Evolutionary conservation across 2,113 vertebrate species (phyloP).

Genomic region (Myotis davidii): DNA sequence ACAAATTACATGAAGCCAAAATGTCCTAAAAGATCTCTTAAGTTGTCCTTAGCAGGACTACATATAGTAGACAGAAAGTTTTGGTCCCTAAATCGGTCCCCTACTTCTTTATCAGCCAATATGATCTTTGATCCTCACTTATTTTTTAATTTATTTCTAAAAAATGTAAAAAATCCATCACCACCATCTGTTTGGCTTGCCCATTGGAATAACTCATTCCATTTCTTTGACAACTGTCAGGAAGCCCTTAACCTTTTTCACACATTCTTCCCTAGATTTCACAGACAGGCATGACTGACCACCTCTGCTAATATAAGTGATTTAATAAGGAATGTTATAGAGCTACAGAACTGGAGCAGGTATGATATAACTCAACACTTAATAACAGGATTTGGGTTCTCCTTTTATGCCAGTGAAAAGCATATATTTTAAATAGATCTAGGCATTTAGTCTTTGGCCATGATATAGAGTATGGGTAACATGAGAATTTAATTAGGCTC

Average conservation of each 20-base stretch:
- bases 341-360: background rate
- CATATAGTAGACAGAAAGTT: background rate
- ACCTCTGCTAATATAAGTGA: background rate
- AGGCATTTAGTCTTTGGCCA: background rate
- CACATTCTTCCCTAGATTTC: background rate
- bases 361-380: background rate
- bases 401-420: background rate
- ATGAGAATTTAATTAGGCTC: background rate
- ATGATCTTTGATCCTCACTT: background rate
- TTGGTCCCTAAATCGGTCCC: background rate
- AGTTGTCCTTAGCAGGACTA: background rate
- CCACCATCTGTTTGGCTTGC: background rate
- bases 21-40: background rate
- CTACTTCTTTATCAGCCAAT: background rate
- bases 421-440: background rate
- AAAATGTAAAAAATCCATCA: background rate
- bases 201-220: background rate
- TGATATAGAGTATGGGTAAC: background rate
- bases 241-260: background rate
- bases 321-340: background rate
- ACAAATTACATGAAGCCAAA: background rate
- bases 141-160: conserved; percentile 29
- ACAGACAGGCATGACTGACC: background rate
- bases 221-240: background rate
- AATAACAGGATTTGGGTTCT: background rate